These are phyloP conservation scores for Troilus luridus DNA, from an alignment of 2,888 invertebrate species.

Conservation along the genomic window DNA sequence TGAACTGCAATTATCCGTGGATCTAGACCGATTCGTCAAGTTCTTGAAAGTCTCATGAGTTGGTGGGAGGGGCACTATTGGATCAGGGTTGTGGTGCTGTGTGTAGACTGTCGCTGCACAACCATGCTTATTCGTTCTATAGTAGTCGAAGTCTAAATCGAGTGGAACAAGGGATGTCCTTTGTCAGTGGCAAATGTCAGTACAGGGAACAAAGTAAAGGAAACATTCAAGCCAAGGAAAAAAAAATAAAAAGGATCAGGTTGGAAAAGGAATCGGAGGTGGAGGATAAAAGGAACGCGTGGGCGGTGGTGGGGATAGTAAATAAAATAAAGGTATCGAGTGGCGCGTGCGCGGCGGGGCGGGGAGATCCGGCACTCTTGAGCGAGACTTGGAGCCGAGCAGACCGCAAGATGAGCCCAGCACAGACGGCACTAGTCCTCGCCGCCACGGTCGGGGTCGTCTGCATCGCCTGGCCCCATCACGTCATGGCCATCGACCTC, in stretches of 20 bases:
- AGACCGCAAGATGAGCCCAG: slow-evolving; percentile 60
- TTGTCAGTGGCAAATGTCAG: not conserved
- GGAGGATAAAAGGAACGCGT: not conserved
- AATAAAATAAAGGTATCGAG: slow-evolving; percentile 56
- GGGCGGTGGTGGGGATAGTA: slow-evolving; percentile 49
- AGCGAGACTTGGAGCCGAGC: not conserved
- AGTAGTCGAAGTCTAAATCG: not conserved
- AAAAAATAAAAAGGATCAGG: not conserved
- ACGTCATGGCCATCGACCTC: slow-evolving; percentile 82
- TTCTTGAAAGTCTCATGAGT: no score
- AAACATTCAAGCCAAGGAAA: not conserved
- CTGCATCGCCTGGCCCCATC: slow-evolving; percentile 76
- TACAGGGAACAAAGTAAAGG: not conserved
- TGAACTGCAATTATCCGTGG: no score
- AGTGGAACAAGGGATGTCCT: not conserved
- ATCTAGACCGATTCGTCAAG: no score
- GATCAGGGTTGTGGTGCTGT: no score
- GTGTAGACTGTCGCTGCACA: no score
- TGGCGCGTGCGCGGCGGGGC: slow-evolving; percentile 14
- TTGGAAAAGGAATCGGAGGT: slow-evolving; percentile 40
- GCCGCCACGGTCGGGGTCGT: slow-evolving; percentile 69
- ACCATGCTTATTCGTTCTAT: not conserved
- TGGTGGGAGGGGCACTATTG: no score
- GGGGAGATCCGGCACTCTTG: not conserved
- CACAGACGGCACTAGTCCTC: slow-evolving; percentile 65